Base-by-base conservation (phyloP, 2,888 invertebrate species). In the Disparrhopalites patrizii region DNA sequence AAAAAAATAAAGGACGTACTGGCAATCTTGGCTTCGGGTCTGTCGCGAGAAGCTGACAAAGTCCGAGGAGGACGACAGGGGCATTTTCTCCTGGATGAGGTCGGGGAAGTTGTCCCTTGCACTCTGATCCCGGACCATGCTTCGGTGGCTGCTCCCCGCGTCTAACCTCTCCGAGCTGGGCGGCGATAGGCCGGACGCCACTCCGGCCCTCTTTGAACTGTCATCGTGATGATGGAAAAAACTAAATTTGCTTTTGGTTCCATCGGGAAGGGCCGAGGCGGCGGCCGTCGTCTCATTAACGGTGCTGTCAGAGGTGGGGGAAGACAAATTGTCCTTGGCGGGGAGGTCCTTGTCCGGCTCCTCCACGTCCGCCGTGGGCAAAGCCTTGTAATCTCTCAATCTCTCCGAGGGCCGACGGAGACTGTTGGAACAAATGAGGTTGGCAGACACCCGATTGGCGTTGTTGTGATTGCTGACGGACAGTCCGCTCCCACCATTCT, bases 311-410 rank as follows among this genome's bases (percentile, higher is more conserved):
- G n/a, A n/a, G 50, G 20, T 8, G 7, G 20, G 47, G 23, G 20
- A 20, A 25, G 54, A 54, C 31, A 36, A 36, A 28, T 63, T 18
- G 18, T 43, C 33, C 33, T 25, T 30, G 5, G 33, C 55, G 4
- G 31, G 28, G 18, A 43, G 28, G 15, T 30, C 23, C 7, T 62
- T 63, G 36, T 67, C 62, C n/a, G n/a, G n/a, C 43, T 73, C 71
- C 58, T 73, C 73, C 27, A 71, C 71, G 47, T 73, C 73, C 28
- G 47, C 38, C 18, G 71, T 71, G 23, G 73, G 73, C n/a, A 73
- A 50, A 27, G 73, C 73, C 67, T 69, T 70, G 67, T 73, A 73
- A 50, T 69, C 70, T 51, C 63, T 43, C 23, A n/a, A 18, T n/a
- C 50, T 27, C 31, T 50, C 61, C 27, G 50, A 8, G n/a, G n/a